Conservation (phyloP, 1,140 invertebrate genomes). For the Agrilus planipennis region DNA sequence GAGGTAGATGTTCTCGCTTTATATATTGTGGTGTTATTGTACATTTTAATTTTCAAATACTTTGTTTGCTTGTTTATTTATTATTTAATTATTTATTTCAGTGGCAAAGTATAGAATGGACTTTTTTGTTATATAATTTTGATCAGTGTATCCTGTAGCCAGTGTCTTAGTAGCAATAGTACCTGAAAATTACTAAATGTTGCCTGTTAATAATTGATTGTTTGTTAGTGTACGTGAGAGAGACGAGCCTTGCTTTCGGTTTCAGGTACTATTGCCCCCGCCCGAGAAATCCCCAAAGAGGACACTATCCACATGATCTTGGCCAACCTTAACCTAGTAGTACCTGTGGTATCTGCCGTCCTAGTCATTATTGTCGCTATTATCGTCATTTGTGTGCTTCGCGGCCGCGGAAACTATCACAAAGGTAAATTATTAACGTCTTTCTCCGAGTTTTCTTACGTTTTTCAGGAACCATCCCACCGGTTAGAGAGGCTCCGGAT, state of each 20-base stretch:
- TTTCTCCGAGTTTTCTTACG: conserved; percentile 26
- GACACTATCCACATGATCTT: conserved; percentile 72
- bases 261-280: conserved; percentile 89
- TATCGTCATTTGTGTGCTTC: conserved; percentile 80
- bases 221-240: conserved; percentile 7
- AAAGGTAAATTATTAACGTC: conserved; percentile 66
- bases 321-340: conserved; percentile 83
- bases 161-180: conserved; percentile 20
- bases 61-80: too few relatives aligned
- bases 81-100: too few relatives aligned
- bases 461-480: conserved; percentile 62
- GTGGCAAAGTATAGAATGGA: too few relatives aligned
- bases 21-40: too few relatives aligned
- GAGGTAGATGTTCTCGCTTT: too few relatives aligned
- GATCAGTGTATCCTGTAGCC: not conserved
- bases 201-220: conserved; percentile 9
- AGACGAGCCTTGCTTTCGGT: conserved; percentile 33
- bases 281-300: conserved; percentile 72
- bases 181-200: conserved; percentile 18
- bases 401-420: conserved; percentile 63
- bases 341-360: conserved; percentile 83
- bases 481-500: conserved; percentile 48
- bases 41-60: too few relatives aligned
- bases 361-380: conserved; percentile 85
- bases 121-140: conserved; percentile 2